These are phyloP conservation scores for Podocnemis expansa DNA, from an alignment of 2,113 vertebrate genomes.

Conservation along the genomic window DNA sequence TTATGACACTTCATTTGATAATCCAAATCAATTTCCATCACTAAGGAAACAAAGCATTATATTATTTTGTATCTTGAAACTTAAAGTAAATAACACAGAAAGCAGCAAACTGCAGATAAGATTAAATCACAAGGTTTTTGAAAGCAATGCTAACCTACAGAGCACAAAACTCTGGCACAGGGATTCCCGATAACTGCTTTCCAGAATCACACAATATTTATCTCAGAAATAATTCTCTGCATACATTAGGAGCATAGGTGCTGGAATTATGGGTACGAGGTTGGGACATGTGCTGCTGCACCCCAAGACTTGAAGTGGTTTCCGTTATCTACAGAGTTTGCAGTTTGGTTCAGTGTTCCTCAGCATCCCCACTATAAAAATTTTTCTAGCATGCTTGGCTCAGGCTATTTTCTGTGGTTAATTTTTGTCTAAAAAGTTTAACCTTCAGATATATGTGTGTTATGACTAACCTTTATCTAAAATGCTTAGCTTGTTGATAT, in stretches of 20 bases:
- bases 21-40: neutral
- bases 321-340: no score
- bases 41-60: neutral
- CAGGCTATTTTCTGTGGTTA: neutral
- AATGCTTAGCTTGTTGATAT: neutral
- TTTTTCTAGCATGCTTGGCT: no score
- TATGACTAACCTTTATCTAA: no score
- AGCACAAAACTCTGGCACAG: rapidly evolving
- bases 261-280: no score
- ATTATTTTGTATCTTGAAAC: neutral
- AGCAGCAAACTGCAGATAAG: neutral
- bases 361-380: no score
- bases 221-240: neutral
- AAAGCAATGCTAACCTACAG: neutral
- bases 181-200: neutral
- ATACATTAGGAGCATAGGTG: neutral
- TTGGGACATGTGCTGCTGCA: no score
- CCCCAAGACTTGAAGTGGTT: no score
- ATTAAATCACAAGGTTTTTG: rapidly evolving
- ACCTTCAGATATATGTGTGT: neutral
- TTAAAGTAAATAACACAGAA: neutral
- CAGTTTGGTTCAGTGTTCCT: no score
- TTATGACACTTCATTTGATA: neutral
- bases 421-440: neutral
- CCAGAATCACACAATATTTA: rapidly evolving